phyloP scores from a whole-genome alignment of 35 echinoderm and acorn worm species.

The Acanthaster planci region DNA sequence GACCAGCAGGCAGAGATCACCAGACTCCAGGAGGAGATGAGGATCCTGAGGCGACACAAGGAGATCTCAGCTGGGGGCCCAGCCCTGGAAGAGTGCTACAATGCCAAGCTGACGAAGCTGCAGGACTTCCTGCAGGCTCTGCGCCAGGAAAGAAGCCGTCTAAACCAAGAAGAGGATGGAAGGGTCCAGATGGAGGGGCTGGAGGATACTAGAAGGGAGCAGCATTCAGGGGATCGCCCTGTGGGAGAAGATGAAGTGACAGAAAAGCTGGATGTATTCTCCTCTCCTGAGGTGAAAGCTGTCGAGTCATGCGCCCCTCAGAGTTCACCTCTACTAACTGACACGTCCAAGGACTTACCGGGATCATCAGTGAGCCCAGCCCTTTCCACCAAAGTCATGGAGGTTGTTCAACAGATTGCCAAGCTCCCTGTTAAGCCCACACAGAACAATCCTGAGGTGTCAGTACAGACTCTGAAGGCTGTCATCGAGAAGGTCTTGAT shows the following conservation, averaged over 20 bases:
- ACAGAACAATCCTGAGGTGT: background rate
- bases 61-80: background rate
- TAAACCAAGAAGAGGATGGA: background rate
- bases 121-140: constrained; percentile 15
- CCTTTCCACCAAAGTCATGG: background rate
- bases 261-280: background rate
- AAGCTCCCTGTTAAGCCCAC: too few species aligned
- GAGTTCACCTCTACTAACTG: background rate
- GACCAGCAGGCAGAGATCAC: constrained; percentile 31
- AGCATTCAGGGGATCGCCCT: background rate
- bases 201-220: background rate
- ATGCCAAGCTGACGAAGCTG: constrained; percentile 30
- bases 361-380: background rate
- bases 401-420: too few species aligned
- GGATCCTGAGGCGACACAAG: background rate
- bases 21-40: constrained; percentile 33
- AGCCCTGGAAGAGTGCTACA: constrained; percentile 5
- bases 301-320: background rate
- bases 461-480: background rate
- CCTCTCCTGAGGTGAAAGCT: background rate
- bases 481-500: constrained; percentile 6
- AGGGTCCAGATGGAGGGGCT: background rate
- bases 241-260: background rate
- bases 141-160: background rate
- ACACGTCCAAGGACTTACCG: background rate